Evolutionary conservation across 2,113 vertebrate genomes (phyloP), one percentile per base, ranked within the genome.

Genomic region (Phocoena sinus): DNA sequence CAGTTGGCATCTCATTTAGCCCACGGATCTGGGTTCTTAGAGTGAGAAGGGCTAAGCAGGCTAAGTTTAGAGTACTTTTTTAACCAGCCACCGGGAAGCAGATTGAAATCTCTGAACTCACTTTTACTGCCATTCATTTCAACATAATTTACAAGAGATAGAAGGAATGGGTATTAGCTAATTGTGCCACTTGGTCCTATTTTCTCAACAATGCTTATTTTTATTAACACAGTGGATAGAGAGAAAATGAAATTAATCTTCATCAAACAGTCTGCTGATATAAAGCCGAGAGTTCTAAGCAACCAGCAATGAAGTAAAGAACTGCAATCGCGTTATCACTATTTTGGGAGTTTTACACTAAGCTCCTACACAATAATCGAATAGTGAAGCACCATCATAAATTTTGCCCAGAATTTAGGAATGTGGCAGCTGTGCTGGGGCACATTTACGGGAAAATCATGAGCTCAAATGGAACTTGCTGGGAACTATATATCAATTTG

Each of bases 271-370:
- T 15, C 36, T 87, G 68, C 76, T 80, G 56, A 80, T 80, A 28
- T 82, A 94, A 96, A 96, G 56, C 80, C 70, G 56, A 96, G 92
- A 96, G 18, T 96, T 89, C 53, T 62, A 62, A 89, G 70, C 68
- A 88, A 6, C 14, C 28, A 60, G 74, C 38, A 96, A 89, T 93
- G 89, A 93, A 96, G 33, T 73, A 67, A 86, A 81, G 65, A 93
- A 96, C 58, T 87, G 47, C 26, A 88, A 76, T 96, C 7, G 38
- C 13, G 65, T 71, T 70, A 47, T 94, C 41, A 31, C 36, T 89
- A 77, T 96, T 97, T 92, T 12, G 79, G 89, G 93, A 96, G 31
- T 96, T 97, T 97, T 97, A 94, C 74, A 92, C 94, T 92, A 97
- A 92, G 23, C 70, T 81, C 80, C 65, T 92, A 96, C 23, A 92